Evolutionary conservation across 2,797 vertebrate genomes (phyloP).

Genomic region (Falco cherrug): DNA sequence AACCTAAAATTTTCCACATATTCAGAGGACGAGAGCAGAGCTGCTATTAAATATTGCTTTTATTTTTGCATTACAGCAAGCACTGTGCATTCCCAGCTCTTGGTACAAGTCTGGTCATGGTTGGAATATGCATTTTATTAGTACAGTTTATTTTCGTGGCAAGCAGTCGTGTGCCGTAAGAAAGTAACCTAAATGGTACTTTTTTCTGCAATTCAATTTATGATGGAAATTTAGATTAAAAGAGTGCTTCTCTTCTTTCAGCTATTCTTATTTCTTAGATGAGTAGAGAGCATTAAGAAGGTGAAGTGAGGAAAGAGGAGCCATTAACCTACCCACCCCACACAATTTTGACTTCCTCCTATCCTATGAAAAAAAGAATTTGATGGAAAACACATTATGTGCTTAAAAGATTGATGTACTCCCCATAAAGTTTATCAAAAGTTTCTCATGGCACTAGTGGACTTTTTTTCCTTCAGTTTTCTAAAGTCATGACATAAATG

Average conservation of each 20-base stretch:
- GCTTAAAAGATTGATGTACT: neutral
- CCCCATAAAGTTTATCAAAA: neutral
- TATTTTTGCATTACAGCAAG: conserved; percentile 59
- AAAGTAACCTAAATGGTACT: neutral
- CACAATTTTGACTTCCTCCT: neutral
- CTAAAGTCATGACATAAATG: neutral
- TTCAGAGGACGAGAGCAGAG: conserved; percentile 20
- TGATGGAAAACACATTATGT: neutral
- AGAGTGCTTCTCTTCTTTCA: neutral
- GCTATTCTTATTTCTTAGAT: neutral
- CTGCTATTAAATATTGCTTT: conserved; percentile 47
- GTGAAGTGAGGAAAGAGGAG: neutral
- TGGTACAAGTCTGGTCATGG: neutral
- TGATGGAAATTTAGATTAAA: conserved; percentile 8
- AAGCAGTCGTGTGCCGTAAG: neutral
- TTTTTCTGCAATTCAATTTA: neutral
- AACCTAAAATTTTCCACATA: conserved; percentile 57
- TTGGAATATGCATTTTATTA: conserved; percentile 43
- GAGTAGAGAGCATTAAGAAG: neutral
- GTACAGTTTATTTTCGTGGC: neutral
- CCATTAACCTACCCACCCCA: neutral
- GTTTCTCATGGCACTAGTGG: neutral
- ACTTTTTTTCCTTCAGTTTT: neutral
- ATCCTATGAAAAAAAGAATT: neutral
- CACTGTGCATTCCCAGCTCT: conserved; percentile 13